A percentile compares a stretch with the other conserved stretches of the same genome.
phyloP scores from a whole-genome alignment of 2,113 vertebrate genomes.

The Toxotes jaculatrix region DNA sequence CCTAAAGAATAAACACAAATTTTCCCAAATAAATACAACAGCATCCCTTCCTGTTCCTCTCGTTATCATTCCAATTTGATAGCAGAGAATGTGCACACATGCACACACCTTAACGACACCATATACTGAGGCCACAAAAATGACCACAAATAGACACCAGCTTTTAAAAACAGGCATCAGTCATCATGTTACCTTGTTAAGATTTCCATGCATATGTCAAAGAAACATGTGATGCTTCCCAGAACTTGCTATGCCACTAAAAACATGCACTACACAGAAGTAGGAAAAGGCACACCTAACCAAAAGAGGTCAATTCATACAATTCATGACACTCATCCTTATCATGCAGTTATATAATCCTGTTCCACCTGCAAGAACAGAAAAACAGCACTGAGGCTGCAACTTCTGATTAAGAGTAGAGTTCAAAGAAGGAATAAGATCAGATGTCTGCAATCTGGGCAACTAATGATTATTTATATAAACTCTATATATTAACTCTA shows the following conservation, averaged over 20 bases:
- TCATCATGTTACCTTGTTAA: background rate
- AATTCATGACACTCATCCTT: background rate
- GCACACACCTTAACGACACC: background rate
- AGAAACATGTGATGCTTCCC: background rate
- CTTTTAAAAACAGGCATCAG: background rate
- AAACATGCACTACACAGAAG: background rate
- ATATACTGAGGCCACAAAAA: background rate
- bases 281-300: too few species aligned
- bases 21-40: background rate
- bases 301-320: background rate
- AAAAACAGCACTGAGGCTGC: background rate
- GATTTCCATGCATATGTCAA: background rate
- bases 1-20: constrained; percentile 6
- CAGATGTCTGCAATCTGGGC: too few species aligned
- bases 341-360: background rate
- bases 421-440: too few species aligned
- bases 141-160: background rate
- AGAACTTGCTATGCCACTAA: background rate
- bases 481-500: background rate
- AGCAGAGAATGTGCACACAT: background rate
- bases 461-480: background rate
- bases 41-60: background rate
- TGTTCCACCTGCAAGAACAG: background rate
- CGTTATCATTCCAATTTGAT: background rate
- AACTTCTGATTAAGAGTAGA: too few species aligned